These are phyloP conservation scores for Tragelaphus oryx DNA, from an alignment of 2,797 vertebrate genomes.

Conservation along the genomic window DNA sequence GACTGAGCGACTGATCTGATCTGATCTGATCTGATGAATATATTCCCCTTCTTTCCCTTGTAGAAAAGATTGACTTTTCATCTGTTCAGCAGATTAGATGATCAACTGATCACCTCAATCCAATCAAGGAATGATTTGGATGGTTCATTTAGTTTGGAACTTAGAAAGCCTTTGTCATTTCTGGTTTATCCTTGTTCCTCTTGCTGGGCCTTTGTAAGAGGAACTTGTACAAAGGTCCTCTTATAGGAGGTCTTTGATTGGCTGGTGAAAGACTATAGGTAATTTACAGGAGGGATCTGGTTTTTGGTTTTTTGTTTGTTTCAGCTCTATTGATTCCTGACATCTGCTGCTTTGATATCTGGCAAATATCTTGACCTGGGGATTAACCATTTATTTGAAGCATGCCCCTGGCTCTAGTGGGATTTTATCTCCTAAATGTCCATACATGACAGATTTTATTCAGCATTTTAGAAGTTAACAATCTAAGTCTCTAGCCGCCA, in stretches of 20 bases:
- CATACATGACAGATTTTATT: not conserved
- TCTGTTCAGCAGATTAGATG: not conserved
- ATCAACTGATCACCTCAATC: not conserved
- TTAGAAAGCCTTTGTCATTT: not conserved
- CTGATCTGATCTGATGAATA: too few species aligned
- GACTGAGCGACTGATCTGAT: too few species aligned
- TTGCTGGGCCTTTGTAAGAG: not conserved
- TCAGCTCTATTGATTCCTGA: not conserved
- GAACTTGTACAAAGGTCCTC: not conserved
- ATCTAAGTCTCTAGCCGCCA: not conserved
- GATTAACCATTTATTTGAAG: not conserved
- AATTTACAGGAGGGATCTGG: not conserved
- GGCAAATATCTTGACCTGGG: not conserved
- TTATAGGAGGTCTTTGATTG: not conserved
- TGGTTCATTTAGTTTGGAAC: not conserved
- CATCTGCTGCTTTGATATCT: conserved; percentile 52
- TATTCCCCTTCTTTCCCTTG: not conserved
- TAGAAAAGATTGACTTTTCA: not conserved
- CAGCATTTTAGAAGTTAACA: not conserved
- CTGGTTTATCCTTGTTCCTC: not conserved
- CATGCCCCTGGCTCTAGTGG: not conserved
- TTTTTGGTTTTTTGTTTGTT: not conserved
- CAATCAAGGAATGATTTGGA: not conserved
- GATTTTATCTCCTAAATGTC: not conserved
- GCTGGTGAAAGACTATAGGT: not conserved